Conservation (phyloP, 1,140 invertebrate species). For the Camponotus floridanus region DNA sequence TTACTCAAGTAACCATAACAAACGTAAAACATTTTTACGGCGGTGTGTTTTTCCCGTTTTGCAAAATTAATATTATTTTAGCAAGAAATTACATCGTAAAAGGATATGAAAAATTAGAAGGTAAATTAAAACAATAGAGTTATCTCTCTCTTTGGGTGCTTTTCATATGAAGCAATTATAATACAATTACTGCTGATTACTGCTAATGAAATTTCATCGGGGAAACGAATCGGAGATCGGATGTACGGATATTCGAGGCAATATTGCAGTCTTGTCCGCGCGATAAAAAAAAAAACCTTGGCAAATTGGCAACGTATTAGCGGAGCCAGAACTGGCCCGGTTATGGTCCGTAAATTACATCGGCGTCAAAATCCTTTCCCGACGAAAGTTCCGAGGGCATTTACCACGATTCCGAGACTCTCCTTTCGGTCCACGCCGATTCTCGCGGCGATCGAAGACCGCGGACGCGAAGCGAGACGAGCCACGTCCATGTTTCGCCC, state of each 20-base stretch:
- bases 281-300: background rate
- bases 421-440: slow-evolving; percentile 17
- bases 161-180: slow-evolving; percentile 1
- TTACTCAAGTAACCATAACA: background rate
- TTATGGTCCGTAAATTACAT: slow-evolving; percentile 27
- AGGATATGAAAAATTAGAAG: no score
- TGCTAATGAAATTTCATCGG: slow-evolving; percentile 8
- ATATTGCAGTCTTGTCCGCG: background rate
- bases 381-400: slow-evolving; percentile 30
- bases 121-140: slow-evolving; percentile 1
- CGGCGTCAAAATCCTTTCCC: slow-evolving; percentile 35
- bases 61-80: slow-evolving; percentile 25
- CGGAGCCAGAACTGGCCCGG: background rate
- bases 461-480: slow-evolving; percentile 47
- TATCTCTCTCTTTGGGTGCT: background rate
- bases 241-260: background rate
- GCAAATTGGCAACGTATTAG: background rate
- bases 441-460: slow-evolving; percentile 22
- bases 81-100: background rate
- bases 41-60: background rate
- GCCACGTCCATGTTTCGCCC: slow-evolving; percentile 48
- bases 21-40: background rate
- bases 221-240: background rate
- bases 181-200: background rate
- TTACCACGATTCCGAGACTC: background rate